Evolutionary conservation across 2,113 vertebrate genomes (phyloP).

Genomic region (Candoia aspera): DNA sequence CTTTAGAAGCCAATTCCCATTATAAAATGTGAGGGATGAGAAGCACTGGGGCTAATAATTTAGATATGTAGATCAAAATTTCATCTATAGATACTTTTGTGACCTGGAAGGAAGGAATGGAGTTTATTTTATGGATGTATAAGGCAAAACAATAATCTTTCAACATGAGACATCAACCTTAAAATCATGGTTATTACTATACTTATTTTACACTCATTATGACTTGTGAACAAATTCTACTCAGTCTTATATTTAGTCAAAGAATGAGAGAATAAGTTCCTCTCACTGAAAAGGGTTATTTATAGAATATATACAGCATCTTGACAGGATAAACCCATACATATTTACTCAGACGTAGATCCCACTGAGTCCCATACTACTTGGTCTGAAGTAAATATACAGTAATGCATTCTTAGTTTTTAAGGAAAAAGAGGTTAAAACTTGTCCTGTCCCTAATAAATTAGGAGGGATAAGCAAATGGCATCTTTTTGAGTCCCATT

Average conservation of each 20-base stretch:
- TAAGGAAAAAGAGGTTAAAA: background rate
- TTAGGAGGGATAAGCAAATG: background rate
- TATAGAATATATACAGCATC: background rate
- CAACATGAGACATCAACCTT: background rate
- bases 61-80: background rate
- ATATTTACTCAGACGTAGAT: background rate
- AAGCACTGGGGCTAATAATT: background rate
- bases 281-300: background rate
- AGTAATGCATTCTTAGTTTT: background rate
- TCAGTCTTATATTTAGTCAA: background rate
- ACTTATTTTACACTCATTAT: background rate
- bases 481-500: background rate
- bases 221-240: background rate
- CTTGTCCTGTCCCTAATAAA: background rate
- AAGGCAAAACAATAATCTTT: background rate
- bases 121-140: background rate
- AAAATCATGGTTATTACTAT: background rate
- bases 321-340: background rate
- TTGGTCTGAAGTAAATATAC: background rate
- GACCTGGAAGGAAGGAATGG: background rate
- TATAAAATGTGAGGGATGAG: background rate
- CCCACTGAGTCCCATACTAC: background rate
- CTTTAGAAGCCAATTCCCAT: background rate
- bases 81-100: background rate
- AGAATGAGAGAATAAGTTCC: background rate